Base-by-base conservation (phyloP, 2,113 vertebrate species). In the Microtus pennsylvanicus region DNA sequence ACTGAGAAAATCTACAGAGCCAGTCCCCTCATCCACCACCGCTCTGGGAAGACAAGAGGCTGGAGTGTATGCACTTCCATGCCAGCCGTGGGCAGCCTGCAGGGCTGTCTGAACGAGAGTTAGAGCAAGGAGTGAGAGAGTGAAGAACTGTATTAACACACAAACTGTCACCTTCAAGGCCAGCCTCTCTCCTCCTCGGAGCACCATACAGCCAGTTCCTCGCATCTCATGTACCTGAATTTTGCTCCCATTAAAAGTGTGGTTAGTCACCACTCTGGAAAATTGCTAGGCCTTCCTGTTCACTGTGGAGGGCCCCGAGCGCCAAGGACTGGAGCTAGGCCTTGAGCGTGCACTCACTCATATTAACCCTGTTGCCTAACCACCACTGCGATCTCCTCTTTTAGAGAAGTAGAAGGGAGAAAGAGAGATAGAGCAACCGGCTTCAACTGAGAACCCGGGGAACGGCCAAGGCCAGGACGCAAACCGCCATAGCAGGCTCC, bases 231-330 rank as follows among this genome's bases (percentile, higher is more conserved):
- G 72, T 21, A 17, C 42, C 28, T 50, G 45, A 47, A 47, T 47
- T 47, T 47, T 47, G 72, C 9, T 92, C 52, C 50, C 77, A 89
- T 58, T 61, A 90, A 58, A 91, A 87, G 90, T 55, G 74, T 58
- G 16, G 11, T 13, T 22, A 28, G 47, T 67, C 28, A 38, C 42
- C n/a, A 42, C 9, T 30, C 17, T 19, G n/a, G 81, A 61, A 88
- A 83, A 76, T 19, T 24, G 42, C 47, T 30, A 6, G 86, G 17
- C 24, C 1, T 55, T 87, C n/a, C n/a, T 50, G 13, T 26, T 80
- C 28, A 17, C 2, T 1, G 30, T 9, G 7, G 28, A 38, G 30
- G 9, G 14, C 12, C 38, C 30, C 6, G 50, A 81, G 63, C 8
- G 50, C 76, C 28, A 33, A 90, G 75, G 55, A 45, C 42, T 70